Percentiles rank a stretch among this genome's conserved stretches.
Evolutionary conservation across 2,888 invertebrate species (phyloP).

Genomic region (Drosophila emarginata): DNA sequence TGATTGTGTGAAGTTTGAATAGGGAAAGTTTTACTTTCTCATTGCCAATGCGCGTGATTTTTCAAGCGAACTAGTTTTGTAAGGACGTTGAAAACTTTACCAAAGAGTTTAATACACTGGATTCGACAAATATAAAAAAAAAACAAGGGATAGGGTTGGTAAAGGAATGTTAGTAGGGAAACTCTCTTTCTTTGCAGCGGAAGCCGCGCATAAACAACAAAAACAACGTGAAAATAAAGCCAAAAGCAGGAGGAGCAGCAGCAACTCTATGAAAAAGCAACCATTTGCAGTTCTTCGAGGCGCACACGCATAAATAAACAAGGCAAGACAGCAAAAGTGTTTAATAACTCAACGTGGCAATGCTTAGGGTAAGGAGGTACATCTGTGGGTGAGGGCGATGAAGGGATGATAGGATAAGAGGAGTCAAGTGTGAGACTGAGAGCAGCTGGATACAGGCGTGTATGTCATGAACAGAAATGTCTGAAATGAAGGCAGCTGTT

Average conservation of each 20-base stretch:
- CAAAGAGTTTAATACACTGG: constrained; percentile 44
- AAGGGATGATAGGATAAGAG: not conserved
- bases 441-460: constrained; percentile 7
- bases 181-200: constrained; percentile 34
- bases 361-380: constrained; percentile 4
- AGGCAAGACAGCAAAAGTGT: constrained; percentile 66
- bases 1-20: not conserved
- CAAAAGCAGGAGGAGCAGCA: constrained; percentile 49
- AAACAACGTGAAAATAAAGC: constrained; percentile 54
- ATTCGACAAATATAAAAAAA: not conserved
- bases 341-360: constrained; percentile 60
- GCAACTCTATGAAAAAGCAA: constrained; percentile 52
- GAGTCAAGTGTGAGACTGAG: not conserved
- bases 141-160: not conserved
- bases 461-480: constrained; percentile 14
- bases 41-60: constrained; percentile 47
- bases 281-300: constrained; percentile 49
- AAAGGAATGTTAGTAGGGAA: not conserved
- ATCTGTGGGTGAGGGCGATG: not conserved
- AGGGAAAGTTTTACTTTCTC: constrained; percentile 14
- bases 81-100: constrained; percentile 34
- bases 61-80: constrained; percentile 48
- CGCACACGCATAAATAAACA: constrained; percentile 61
- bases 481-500: constrained; percentile 15
- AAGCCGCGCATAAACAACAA: constrained; percentile 58